Conservation (phyloP, 2,797 vertebrate genomes). For the Potorous gilbertii region DNA sequence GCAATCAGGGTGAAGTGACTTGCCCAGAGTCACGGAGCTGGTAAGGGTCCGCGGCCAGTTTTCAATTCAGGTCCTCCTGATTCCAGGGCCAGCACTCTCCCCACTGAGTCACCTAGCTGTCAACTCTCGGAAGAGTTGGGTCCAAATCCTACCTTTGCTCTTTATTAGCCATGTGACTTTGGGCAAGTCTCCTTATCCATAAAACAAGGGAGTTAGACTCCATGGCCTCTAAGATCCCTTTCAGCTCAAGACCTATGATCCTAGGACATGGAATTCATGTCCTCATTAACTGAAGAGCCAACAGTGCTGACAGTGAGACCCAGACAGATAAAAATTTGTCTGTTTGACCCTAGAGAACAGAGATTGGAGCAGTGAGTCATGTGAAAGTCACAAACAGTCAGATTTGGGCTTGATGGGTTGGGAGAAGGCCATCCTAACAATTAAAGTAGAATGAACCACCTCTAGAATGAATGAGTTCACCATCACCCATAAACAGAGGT, state of each 20-base stretch:
- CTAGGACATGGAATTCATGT: neutral
- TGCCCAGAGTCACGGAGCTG: neutral
- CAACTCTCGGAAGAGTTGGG: neutral
- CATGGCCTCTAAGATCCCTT: neutral
- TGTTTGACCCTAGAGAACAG: neutral
- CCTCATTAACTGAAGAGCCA: neutral
- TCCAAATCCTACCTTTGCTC: neutral
- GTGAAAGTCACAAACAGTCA: neutral
- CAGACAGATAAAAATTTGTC: neutral
- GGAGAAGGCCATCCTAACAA: neutral
- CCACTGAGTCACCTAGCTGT: neutral
- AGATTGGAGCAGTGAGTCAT: neutral
- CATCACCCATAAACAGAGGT: neutral
- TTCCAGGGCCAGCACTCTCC: neutral
- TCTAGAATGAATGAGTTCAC: neutral
- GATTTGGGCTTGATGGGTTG: neutral
- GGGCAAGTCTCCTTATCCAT: neutral
- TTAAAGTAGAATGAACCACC: neutral
- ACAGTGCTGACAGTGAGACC: neutral
- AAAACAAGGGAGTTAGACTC: neutral
- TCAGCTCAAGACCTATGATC: too few species aligned
- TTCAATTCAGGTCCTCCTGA: neutral
- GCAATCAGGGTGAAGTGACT: neutral
- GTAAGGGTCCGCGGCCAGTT: neutral
- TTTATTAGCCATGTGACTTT: too few species aligned